Base-by-base conservation (phyloP, 2,113 vertebrate species). In the Capreolus pygargus region DNA sequence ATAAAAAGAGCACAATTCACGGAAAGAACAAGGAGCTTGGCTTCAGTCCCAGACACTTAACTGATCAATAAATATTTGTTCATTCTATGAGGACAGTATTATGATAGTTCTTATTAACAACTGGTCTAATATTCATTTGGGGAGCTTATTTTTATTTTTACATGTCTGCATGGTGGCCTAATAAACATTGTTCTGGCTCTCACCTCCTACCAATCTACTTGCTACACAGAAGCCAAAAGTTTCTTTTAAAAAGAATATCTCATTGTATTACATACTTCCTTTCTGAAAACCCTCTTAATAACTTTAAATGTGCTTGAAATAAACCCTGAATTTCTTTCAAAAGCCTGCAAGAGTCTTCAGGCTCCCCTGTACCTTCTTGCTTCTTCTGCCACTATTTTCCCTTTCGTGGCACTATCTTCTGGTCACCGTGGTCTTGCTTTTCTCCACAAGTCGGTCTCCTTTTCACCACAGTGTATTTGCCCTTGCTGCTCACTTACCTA, bases 81-180 rank as follows among this genome's bases (percentile, higher is more conserved):
- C 67, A 50, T 55, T 61, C 52, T 81, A 2, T 39, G 61, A 86
- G 27, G 33, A 86, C 52, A 84, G 17, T 57, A 27, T 45, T 76
- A 67, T 17, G 52, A 10, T n/a, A 87, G 13, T 47, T 39, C 52
- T 90, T 92, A 25, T 74, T 94, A 78, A 98, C 39, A 89, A 76
- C 13, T 58, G 50, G 30, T 50, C 54, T 85, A 67, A 52, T 6
- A 6, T 70, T 82, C 33, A 54, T 45, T 76, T 76, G 58, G 21
- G 33, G 50, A 61, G 55, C 61, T 93, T 91, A 27, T 12, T 95
- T 96, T 86, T 92, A 50, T n/a, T 95, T 95, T 83, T 76, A 57
- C 19, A n/a, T 43, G 61, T 87, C 9, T 67, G 33, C 58, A 36
- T 84, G 21, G 45, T 25, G 27, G 25, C 55, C n/a, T 57, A 55